A percentile compares a stretch with the other conserved stretches of the same genome.
These are phyloP conservation scores for Catharus fuscescens DNA, from an alignment of 2,113 vertebrate genomes.

Conservation along the genomic window DNA sequence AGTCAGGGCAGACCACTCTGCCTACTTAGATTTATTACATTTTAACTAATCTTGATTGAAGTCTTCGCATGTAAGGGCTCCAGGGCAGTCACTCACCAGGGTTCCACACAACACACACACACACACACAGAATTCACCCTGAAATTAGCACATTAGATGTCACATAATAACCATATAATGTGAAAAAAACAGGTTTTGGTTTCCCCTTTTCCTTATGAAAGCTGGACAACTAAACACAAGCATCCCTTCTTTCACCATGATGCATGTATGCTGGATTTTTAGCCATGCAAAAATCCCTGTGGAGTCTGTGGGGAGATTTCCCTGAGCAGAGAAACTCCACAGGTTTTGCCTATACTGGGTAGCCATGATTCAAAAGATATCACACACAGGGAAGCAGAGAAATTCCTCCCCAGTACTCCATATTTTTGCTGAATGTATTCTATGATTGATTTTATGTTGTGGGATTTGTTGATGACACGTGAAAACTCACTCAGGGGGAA, in stretches of 20 bases:
- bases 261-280: neutral
- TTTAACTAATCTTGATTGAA: slow-evolving; percentile 71
- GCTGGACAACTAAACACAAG: neutral
- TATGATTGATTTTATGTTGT: neutral
- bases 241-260: neutral
- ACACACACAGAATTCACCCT: neutral
- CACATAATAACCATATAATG: neutral
- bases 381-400: neutral
- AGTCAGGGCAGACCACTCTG: slow-evolving; percentile 39
- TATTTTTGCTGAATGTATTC: neutral
- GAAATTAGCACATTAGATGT: neutral
- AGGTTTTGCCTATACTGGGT: neutral
- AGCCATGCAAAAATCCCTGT: neutral
- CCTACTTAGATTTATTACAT: slow-evolving; percentile 70
- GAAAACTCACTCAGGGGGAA: neutral
- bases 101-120: neutral
- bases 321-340: neutral
- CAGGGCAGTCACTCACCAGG: slow-evolving; percentile 40
- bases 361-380: neutral
- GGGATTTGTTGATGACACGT: neutral
- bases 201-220: neutral
- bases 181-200: neutral
- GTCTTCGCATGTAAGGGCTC: neutral
- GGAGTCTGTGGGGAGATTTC: neutral
- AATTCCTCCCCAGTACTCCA: neutral